These are phyloP conservation scores for Datnioides undecimradiatus DNA, from an alignment of 2,113 vertebrate species.

Conservation along the genomic window DNA sequence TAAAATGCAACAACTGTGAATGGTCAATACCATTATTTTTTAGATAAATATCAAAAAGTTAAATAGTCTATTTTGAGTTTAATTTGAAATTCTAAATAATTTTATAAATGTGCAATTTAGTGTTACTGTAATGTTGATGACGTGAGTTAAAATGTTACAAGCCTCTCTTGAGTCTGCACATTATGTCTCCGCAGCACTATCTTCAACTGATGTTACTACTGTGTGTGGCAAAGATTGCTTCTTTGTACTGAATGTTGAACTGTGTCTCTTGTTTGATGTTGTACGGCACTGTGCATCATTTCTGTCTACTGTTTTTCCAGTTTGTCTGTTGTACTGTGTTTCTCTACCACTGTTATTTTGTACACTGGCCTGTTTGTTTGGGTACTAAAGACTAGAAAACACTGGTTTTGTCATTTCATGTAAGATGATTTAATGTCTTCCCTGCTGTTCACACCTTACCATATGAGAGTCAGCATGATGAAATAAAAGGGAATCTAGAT, in stretches of 20 bases:
- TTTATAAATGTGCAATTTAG: background rate
- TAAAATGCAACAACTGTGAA: constrained; percentile 17
- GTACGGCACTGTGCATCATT: background rate
- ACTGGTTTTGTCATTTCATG: constrained; percentile 35
- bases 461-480: constrained; percentile 17
- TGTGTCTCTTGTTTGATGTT: constrained; percentile 19
- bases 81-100: constrained; percentile 13
- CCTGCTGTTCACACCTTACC: constrained; percentile 29
- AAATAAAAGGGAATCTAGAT: constrained; percentile 52
- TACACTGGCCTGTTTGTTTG: constrained; percentile 23
- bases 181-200: background rate
- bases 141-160: constrained; percentile 36
- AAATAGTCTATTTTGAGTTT: background rate
- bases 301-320: constrained; percentile 8
- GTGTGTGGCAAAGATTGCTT: background rate
- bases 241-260: constrained; percentile 16
- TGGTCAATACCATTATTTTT: background rate
- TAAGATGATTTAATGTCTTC: constrained; percentile 7
- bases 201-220: background rate
- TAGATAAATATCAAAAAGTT: background rate
- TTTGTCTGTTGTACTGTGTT: background rate
- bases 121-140: constrained; percentile 13
- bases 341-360: constrained; percentile 4
- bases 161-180: constrained; percentile 1
- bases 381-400: constrained; percentile 11